A percentile compares a stretch with the other conserved stretches of the same genome.
phyloP scores from a whole-genome alignment of 2,888 invertebrate genomes.

The Tinea semifulvella region DNA sequence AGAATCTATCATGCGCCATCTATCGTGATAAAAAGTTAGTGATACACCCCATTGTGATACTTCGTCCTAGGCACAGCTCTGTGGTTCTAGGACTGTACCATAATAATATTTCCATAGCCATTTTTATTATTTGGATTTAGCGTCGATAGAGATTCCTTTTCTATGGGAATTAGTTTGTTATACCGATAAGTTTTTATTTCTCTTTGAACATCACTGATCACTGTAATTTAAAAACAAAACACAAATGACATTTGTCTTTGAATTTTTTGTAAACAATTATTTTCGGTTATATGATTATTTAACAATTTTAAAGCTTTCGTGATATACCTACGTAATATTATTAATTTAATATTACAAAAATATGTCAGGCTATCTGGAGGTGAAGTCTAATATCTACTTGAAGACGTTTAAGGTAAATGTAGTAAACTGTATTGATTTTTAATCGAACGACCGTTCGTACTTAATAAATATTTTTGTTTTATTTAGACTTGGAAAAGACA shows the following conservation, averaged over 20 bases:
- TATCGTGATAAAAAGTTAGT: too few relatives aligned
- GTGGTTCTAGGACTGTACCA: too few relatives aligned
- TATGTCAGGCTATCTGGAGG: conserved; percentile 70
- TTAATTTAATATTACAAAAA: conserved; percentile 21
- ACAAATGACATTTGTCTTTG: conserved; percentile 9
- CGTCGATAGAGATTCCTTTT: too few relatives aligned
- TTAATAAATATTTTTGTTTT: conserved; percentile 11
- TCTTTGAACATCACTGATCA: too few relatives aligned
- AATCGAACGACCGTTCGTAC: conserved; percentile 21
- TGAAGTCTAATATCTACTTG: conserved; percentile 68
- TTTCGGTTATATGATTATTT: conserved; percentile 1
- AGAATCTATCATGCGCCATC: too few relatives aligned
- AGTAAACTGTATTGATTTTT: conserved; percentile 26
- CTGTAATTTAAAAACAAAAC: background rate
- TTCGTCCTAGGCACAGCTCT: too few relatives aligned
- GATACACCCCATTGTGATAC: too few relatives aligned
- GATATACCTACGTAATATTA: background rate
- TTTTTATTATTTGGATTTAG: too few relatives aligned
- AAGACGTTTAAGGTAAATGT: conserved; percentile 73
- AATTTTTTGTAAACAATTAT: conserved; percentile 13
- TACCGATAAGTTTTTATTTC: too few relatives aligned
- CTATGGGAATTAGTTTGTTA: too few relatives aligned
- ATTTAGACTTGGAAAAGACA: conserved; percentile 72
- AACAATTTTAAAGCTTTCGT: background rate
- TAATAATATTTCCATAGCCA: too few relatives aligned